Evolutionary conservation across 2,888 invertebrate species (phyloP), one percentile per base, ranked within the genome.

Genomic region (Drosophila limbata): DNA sequence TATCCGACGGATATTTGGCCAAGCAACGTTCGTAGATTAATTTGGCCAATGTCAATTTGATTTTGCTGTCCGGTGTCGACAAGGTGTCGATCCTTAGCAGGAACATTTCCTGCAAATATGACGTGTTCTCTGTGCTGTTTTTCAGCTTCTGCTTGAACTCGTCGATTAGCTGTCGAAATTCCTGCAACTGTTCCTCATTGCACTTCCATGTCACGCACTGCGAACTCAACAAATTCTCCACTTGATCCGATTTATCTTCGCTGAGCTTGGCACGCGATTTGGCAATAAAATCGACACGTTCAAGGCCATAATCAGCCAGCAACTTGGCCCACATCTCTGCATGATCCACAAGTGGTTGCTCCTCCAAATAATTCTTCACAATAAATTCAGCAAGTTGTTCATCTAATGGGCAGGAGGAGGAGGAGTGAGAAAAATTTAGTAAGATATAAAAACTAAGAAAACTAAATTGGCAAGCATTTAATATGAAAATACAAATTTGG

Each of bases 271-370:
- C 9, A 0, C 59, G 65, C 6, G 74, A 31, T 10, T 50, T 57
- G 0, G 15, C n/a, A 0, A 70, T 28, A 19, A 71, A 77, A 44
- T 84, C 69, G 0, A 50, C 33, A 19, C 79, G 70, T 25, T 79
- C 81, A 0, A 86, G 13, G 1, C 73, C 67, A 42, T 84, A 84
- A 21, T 84, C 87, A 3, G 74, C 56, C 11, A 84, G 11, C 15
- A 84, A 0, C 0, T 73, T 75, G 4, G 48, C 51, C 81, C 79
- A 84, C 19, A 84, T 40, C 4, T 48, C 6, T 0, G 44, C 25
- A 17, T 65, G 45, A 2, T 57, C 37, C 10, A 33, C 17, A 3
- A 79, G n/a, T 2, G 59, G 47, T 33, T 53, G 40, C 6, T 67
- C 53, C 13, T 37, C 15, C 15, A 86, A 42, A n/a, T 52, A 40